Evolutionary conservation across 2,888 invertebrate species (phyloP).

Genomic region (Tiliacea aurago): DNA sequence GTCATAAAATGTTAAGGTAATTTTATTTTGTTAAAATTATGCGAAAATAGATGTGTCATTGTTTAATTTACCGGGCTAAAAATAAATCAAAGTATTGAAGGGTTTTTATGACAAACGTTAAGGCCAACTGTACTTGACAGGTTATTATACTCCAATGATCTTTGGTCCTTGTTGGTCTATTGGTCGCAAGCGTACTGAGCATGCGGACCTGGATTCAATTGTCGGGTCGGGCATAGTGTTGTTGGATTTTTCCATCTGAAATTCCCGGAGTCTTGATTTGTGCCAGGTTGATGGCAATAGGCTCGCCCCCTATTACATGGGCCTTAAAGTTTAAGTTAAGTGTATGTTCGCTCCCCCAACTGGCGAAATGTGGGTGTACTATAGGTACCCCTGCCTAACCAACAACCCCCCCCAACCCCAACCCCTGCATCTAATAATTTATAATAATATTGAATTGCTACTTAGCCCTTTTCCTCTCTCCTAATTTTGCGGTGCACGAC

Average conservation of each 20-base stretch:
- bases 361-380: background rate
- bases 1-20: background rate
- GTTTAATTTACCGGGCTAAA: background rate
- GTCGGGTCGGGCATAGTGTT: background rate
- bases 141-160: background rate
- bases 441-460: too few species aligned
- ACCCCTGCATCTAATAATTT: too few species aligned
- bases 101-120: background rate
- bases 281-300: background rate
- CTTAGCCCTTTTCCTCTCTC: too few species aligned
- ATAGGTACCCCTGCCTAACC: too few species aligned
- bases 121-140: background rate
- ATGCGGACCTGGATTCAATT: background rate
- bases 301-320: too few species aligned
- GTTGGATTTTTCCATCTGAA: background rate
- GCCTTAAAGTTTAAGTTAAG: too few species aligned
- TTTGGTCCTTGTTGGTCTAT: background rate
- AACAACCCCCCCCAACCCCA: too few species aligned
- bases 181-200: background rate
- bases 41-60: background rate
- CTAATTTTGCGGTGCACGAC: too few species aligned
- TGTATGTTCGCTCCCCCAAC: too few species aligned
- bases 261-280: background rate
- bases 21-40: constrained; percentile 2
- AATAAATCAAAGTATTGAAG: background rate